Base-by-base conservation (phyloP, 2,888 invertebrate species). In the Magallana nippona region DNA sequence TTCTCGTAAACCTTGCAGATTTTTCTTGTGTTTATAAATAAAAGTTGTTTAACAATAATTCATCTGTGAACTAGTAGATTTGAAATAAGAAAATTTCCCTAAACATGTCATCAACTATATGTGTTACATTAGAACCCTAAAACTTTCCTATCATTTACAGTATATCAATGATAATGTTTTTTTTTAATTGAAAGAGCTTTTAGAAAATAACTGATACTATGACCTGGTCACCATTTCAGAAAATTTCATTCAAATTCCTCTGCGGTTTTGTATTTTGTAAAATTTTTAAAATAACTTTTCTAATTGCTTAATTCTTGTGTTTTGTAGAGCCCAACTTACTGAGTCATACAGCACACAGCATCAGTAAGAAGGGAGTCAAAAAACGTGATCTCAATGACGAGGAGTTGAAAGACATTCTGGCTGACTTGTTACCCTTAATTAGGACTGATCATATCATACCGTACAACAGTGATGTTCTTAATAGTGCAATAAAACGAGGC, bases 321-420 rank as follows among this genome's bases (percentile, higher is more conserved):
- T 81, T 89, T 90, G 78, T 95, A 96, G 98, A 98, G 93, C 98
- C 98, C 55, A 98, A 98, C 95, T 95, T 98, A 82, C 95, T 98
- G 88, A 97, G 97, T 94, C 97, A 98, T 94, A 98, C 98, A 11
- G 97, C 98, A n/a, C 98, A 98, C 95, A 97, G 97, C 60, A 97
- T 97, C 86, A 96, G 97, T 17, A 96, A 97, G 77, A 97, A 98
- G 93, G 98, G 97, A 17, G 96, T 97, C 1, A 97, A 96, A 94
- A 97, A 96, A 93, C 96, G 96, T 85, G 97, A 98, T 93, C 90
- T 95, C 86, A 97, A 97, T 91, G 98, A 98, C 93, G 96, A 96
- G 81, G 98, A 98, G 93, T 95, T 98, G 89, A 95, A 97, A 15
- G 98, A 97, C 94, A 96, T 97, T 91, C 95, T 98, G 82, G 96